Base-by-base conservation (phyloP, 2,888 invertebrate genomes). In the Drosophila ochracea region DNA sequence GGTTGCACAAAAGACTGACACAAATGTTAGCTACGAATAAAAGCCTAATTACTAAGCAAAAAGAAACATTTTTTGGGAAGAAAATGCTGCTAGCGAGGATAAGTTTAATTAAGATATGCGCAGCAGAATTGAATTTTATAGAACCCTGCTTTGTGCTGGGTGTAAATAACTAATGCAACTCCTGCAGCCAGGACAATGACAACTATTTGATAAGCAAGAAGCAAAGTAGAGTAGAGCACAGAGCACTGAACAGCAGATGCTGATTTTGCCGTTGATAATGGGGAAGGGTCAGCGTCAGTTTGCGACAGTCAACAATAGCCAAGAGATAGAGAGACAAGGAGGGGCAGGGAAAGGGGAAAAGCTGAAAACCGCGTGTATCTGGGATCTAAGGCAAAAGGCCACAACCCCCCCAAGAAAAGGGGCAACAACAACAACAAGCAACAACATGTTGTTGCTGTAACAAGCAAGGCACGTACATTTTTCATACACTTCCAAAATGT, bases 391-490 rank as follows among this genome's bases (percentile, higher is more conserved):
- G 52, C 54, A 73, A 55, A 55, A 49, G 71, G 76, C 50, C 71
- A 41, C 58, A 57, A 37, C 52, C 53, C 57, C 57, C 33, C 37
- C 6, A 30, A 52, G 35, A 30, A 57, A 60, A 53, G 39, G 58
- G 63, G 31, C 31, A 65, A 30, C 35, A 55, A 21, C 53, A 78
- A 21, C 5, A 21, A 33, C 9, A 16, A 10, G 35, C 54, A 54
- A 54, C 28, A 59, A 21, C 50, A 79, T 72, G 59, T 59, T 71
- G 54, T 65, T 53, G 77, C 55, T 76, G 68, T 54, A 37, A 60
- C 72, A 68, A 62, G 73, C 71, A 50, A 41, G 68, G 74, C 67
- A 82, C 72, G 79, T 89, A 80, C 80, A 75, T 73, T 73, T 76
- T 66, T 47, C 6, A 39, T 39, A 57, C 57, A 57, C 57, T 57